Evolutionary conservation across 2,797 vertebrate species (phyloP).

Genomic region (Phoebastria nigripes): DNA sequence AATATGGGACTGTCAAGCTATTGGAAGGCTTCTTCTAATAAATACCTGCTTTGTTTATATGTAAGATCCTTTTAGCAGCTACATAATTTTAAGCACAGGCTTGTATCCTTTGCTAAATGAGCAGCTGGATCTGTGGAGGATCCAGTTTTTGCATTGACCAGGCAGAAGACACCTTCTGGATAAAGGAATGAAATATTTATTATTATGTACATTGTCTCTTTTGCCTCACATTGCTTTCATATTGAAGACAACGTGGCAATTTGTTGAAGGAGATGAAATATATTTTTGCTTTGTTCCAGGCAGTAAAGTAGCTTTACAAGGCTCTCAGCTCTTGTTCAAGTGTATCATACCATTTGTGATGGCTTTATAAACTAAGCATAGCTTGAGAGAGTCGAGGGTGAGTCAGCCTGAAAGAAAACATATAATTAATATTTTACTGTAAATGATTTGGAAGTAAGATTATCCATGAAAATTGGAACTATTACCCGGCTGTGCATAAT

Average conservation of each 20-base stretch:
- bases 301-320: not conserved
- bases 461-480: conserved; percentile 12
- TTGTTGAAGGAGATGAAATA: not conserved
- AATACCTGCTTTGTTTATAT: not conserved
- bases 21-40: not conserved
- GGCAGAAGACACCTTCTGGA: not conserved
- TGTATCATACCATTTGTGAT: not conserved
- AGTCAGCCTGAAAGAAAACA: conserved; percentile 25
- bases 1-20: not conserved
- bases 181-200: not conserved
- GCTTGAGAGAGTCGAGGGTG: not conserved
- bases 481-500: not conserved
- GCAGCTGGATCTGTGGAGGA: not conserved
- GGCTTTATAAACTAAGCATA: conserved; percentile 20
- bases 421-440: conserved; percentile 15
- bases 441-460: not conserved
- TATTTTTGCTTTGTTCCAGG: not conserved
- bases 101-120: not conserved
- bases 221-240: not conserved
- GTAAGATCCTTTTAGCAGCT: not conserved
- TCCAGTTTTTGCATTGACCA: not conserved
- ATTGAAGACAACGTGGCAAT: not conserved
- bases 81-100: not conserved
- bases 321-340: not conserved
- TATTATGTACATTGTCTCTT: not conserved